These are phyloP conservation scores for Melinopterus prodromus DNA, from an alignment of 2,888 invertebrate genomes.

Conservation along the genomic window DNA sequence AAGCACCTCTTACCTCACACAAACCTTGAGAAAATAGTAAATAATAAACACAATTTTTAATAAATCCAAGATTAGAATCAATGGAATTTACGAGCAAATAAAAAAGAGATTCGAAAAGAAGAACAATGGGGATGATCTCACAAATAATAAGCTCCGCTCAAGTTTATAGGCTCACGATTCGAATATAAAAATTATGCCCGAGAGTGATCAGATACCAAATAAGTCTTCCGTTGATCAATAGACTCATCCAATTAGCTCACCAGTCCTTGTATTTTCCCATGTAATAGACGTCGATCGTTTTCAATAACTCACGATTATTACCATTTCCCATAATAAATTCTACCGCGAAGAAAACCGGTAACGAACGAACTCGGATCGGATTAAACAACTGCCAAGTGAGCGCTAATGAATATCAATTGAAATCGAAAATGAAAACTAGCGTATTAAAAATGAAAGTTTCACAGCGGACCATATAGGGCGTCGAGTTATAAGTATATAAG, in stretches of 20 bases:
- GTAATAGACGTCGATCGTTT: neutral
- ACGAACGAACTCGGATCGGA: neutral
- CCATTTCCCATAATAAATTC: neutral
- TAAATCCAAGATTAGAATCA: neutral
- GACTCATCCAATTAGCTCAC: neutral
- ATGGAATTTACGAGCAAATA: neutral
- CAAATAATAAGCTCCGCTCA: neutral
- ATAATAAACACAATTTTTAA: neutral
- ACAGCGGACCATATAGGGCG: neutral
- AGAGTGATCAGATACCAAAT: neutral
- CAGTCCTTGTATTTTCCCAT: neutral
- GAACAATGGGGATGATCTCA: conserved; percentile 4
- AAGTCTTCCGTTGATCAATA: neutral
- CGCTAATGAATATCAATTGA: neutral
- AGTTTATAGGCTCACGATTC: neutral
- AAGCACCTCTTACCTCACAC: neutral
- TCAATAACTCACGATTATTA: neutral
- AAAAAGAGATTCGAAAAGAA: neutral
- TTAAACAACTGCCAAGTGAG: neutral
- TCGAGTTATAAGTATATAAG: neutral
- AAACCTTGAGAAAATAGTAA: neutral
- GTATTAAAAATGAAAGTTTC: conserved; percentile 4
- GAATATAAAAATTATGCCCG: neutral
- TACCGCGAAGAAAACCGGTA: neutral
- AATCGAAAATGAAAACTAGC: conserved; percentile 4